Evolutionary conservation across 2,113 vertebrate genomes (phyloP).

Genomic region (Oenanthe melanoleuca): DNA sequence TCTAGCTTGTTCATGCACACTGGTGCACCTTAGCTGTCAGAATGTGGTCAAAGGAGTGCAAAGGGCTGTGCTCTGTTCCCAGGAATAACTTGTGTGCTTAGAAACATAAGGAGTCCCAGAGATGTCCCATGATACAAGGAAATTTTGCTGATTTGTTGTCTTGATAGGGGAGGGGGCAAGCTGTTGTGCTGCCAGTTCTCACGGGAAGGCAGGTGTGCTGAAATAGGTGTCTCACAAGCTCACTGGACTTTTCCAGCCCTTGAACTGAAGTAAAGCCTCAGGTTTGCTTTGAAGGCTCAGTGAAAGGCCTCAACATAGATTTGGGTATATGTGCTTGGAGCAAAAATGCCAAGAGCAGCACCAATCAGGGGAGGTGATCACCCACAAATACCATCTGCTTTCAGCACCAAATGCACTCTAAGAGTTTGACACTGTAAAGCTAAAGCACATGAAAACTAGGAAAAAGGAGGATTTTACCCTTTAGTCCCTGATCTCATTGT

Average conservation of each 20-base stretch:
- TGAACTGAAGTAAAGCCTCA: neutral
- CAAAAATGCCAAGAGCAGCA: neutral
- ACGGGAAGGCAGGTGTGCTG: neutral
- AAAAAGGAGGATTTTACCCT: neutral
- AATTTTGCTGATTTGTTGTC: constrained; percentile 38
- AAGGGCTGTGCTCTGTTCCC: neutral
- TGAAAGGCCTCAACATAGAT: neutral
- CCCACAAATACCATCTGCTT: neutral
- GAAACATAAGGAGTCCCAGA: neutral
- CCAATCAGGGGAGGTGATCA: neutral
- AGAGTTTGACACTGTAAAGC: neutral
- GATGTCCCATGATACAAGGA: neutral
- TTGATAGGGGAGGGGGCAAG: neutral
- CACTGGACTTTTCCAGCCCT: neutral
- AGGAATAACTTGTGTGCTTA: neutral
- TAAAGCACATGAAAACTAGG: neutral
- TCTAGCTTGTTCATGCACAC: neutral
- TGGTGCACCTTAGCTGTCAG: neutral
- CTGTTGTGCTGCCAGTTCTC: neutral
- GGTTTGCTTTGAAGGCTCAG: neutral
- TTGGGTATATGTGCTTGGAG: neutral
- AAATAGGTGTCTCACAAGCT: neutral
- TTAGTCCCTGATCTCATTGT: neutral
- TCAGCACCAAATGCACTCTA: neutral
- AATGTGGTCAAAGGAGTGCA: neutral